Base-by-base conservation (phyloP, 2,888 invertebrate species). In the Zygaena filipendulae region DNA sequence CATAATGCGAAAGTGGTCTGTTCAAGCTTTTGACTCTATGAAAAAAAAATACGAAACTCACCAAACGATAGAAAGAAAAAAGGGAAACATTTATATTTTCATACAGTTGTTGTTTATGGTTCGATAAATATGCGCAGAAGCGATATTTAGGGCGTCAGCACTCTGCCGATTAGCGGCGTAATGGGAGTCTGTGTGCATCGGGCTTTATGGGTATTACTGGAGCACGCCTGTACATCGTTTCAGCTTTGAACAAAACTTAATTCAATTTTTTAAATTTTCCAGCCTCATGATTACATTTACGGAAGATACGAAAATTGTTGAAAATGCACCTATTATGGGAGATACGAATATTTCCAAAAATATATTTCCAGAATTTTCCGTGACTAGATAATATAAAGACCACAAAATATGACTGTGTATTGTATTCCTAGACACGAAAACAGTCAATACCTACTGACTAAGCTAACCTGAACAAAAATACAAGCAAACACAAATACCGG, bases 1-100 rank as follows among this genome's bases (percentile, higher is more conserved):
- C 79, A 77, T 79, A 79, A 79, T 79, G 74, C 70, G 70, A 75
- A 77, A 77, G 77, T 75, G 79, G 77, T 75, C 79, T 77, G 79
- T 77, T 77, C 75, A 67, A 74, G 77, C 79, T 79, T 79, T 79
- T 79, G 79, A 77, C 72, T 77, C 75, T 74, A 75, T 74, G 71
- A 77, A 77, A 77, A 72, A 46, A 54, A 70, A 68, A 70, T 62
- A 64, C 67, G 60, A 67, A 68, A 66, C 62, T 70, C 66, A 64
- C 67, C 62, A 75, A 77, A 68, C 72, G 75, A 70, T 72, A 72
- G 74, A 74, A 75, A 72, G 74, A 74, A 77, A 71, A 75, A 69
- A 36, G 36, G 64, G 61, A 54, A 70, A 67, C 74, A 74, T 75
- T 75, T 75, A 75, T 74, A 74, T 75, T 75, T 77, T 77, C 71